These are phyloP conservation scores for Harpegnathos saltator DNA, from an alignment of 1,140 invertebrate species.

Conservation along the genomic window DNA sequence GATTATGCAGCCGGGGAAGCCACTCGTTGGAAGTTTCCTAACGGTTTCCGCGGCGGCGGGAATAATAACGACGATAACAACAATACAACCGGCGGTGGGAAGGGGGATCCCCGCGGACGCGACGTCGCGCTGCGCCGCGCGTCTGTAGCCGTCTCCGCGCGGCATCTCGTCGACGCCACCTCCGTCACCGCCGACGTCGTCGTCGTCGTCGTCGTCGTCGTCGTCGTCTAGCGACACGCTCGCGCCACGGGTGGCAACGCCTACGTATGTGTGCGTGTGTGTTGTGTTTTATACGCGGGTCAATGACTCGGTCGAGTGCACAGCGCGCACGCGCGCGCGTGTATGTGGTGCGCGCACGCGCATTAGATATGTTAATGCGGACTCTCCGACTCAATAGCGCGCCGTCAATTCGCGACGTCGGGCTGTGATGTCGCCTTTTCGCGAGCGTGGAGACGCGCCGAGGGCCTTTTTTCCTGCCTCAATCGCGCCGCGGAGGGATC, in stretches of 20 bases:
- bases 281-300: constrained; percentile 74
- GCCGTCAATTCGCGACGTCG: constrained; percentile 64
- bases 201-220: neutral
- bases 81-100: constrained; percentile 61
- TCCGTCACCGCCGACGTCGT: constrained; percentile 1
- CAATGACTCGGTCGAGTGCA: constrained; percentile 72
- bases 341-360: neutral
- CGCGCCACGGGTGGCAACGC: constrained; percentile 62
- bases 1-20: neutral
- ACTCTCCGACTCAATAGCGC: constrained; percentile 67
- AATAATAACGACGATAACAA: constrained; percentile 57
- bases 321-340: constrained; percentile 67
- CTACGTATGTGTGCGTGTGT: constrained; percentile 60
- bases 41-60: constrained; percentile 58
- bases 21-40: constrained; percentile 58
- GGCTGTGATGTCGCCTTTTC: constrained; percentile 61
- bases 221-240: constrained; percentile 22
- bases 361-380: constrained; percentile 73
- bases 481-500: too few relatives aligned
- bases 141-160: constrained; percentile 13
- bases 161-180: constrained; percentile 11
- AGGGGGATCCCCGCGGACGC: constrained; percentile 60
- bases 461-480: too few relatives aligned
- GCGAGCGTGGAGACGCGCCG: too few relatives aligned
- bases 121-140: constrained; percentile 49